Evolutionary conservation across 1,140 invertebrate species (phyloP).

Genomic region (Dryas iulia): DNA sequence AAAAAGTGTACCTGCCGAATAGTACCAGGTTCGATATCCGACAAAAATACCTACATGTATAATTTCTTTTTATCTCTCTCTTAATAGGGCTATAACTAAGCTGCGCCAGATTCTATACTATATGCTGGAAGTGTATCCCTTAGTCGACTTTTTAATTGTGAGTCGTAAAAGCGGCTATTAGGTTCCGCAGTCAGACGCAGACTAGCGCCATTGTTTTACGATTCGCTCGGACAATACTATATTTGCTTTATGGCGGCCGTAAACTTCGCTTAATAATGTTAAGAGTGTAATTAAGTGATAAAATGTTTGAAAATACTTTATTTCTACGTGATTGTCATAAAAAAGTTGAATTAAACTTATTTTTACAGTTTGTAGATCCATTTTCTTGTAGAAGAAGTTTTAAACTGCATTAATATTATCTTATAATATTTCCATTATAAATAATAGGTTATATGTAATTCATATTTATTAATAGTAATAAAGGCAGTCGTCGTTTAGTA

Average conservation of each 20-base stretch:
- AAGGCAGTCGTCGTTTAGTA: too few species aligned
- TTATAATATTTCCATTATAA: too few species aligned
- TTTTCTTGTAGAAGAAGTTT: too few species aligned
- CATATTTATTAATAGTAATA: too few species aligned
- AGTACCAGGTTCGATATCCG: too few species aligned
- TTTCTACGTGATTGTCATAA: background rate
- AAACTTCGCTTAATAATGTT: background rate
- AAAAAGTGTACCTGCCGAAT: too few species aligned
- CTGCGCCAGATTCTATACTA: too few species aligned
- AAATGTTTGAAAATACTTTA: background rate
- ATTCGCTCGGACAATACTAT: background rate
- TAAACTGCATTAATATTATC: too few species aligned
- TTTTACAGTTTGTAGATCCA: background rate
- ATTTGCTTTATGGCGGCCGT: background rate
- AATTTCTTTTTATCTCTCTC: too few species aligned
- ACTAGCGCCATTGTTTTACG: slow-evolving; percentile 24
- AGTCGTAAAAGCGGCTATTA: slow-evolving; percentile 34
- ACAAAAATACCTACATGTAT: too few species aligned
- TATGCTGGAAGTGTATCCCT: slow-evolving; percentile 19
- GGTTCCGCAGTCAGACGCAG: slow-evolving; percentile 15
- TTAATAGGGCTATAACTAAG: too few species aligned
- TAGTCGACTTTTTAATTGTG: slow-evolving; percentile 38
- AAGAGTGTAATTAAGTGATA: background rate
- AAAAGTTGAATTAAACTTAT: background rate
- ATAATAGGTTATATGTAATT: too few species aligned